Base-by-base conservation (phyloP, 2,888 invertebrate species). In the Clitarchus hookeri region DNA sequence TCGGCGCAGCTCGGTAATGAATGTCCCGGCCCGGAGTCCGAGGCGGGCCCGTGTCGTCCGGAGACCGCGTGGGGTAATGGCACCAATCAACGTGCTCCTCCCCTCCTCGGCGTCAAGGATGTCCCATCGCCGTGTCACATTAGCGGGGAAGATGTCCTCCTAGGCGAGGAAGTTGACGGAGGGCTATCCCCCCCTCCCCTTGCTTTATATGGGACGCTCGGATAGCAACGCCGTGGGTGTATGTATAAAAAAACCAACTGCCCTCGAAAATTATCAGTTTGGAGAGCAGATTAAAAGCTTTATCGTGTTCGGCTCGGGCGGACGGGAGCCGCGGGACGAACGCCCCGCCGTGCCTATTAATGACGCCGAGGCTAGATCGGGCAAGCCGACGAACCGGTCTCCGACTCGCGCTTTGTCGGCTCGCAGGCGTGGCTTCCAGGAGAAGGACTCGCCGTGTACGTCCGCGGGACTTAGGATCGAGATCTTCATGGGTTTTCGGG, bases 221-320 rank as follows among this genome's bases (percentile, higher is more conserved):
- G 65, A 65, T 65, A 65, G 65, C 65, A 19, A 65, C 65, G 65
- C 19, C n/a, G 13, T 4, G n/a, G 8, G 11, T 23, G 8, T 16
- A 65, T n/a, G 16, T 16, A 65, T 16, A 65, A 6, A 65, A 0
- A 65, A 0, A 65, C 19, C 0, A 16, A 19, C 65, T 65, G 23
- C 12, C 65, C 65, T 65, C n/a, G 8, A 19, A 65, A 65, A 65
- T 65, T 65, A 65, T 65, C 65, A 65, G 65, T 65, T 65, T 65
- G 65, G 65, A 65, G 65, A 65, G 65, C 65, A 65, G 65, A 65
- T 65, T 65, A 65, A 65, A 65, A 65, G 65, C 65, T 65, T 65
- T 65, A 65, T 65, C 65, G 65, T 65, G 65, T 65, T 65, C 65
- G 19, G 65, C 23, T 9, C 13, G 23, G 65, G 16, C 48, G 6